Evolutionary conservation across 2,888 invertebrate genomes (phyloP).

Genomic region (Tiliacea aurago): DNA sequence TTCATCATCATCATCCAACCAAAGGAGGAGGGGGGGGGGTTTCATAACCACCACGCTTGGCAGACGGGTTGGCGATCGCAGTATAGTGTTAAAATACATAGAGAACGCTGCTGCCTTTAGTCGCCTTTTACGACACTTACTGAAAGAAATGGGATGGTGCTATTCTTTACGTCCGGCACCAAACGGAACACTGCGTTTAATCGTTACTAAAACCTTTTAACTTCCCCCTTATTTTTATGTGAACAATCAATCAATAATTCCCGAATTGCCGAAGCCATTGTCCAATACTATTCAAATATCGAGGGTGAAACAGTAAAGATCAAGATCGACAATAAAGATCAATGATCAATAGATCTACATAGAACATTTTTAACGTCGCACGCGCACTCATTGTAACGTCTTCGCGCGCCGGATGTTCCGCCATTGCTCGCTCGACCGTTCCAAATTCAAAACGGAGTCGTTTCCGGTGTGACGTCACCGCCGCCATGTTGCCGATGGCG

Average conservation of each 20-base stretch:
- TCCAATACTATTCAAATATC: neutral
- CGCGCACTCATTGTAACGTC: constrained; percentile 88
- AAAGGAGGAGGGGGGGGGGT: too few relatives aligned
- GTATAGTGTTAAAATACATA: too few relatives aligned
- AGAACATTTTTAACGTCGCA: constrained; percentile 74
- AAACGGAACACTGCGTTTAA: too few relatives aligned
- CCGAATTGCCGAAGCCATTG: neutral
- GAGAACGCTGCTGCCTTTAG: too few relatives aligned
- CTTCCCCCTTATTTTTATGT: neutral
- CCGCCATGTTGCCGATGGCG: constrained; percentile 85
- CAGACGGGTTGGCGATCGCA: too few relatives aligned
- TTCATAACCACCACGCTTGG: too few relatives aligned
- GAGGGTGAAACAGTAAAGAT: constrained; percentile 54
- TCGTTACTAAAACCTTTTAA: neutral
- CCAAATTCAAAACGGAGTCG: constrained; percentile 90
- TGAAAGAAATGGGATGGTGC: too few relatives aligned
- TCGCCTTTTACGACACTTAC: too few relatives aligned
- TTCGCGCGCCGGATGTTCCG: constrained; percentile 89
- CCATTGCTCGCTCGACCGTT: constrained; percentile 90
- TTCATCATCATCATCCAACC: too few relatives aligned
- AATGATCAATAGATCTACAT: constrained; percentile 69
- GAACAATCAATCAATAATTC: constrained; percentile 2
- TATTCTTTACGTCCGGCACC: too few relatives aligned
- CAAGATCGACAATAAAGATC: constrained; percentile 67
- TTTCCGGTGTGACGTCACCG: constrained; percentile 89